Percentiles rank a stretch among this genome's conserved stretches.
Conservation (phyloP, 1,140 invertebrate genomes). For the Hyles euphorbiae region DNA sequence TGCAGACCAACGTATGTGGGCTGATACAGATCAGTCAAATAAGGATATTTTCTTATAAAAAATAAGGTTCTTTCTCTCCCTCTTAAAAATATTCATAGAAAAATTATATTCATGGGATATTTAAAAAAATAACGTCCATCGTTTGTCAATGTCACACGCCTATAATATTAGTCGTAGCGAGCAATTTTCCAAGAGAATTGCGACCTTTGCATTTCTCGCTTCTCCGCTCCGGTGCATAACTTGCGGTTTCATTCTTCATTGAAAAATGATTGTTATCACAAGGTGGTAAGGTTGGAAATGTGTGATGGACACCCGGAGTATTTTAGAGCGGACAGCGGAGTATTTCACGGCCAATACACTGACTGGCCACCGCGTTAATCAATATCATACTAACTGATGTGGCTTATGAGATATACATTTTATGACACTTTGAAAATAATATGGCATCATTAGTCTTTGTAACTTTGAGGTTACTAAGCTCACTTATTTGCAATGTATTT, state of each 20-base stretch:
- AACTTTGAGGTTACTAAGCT: too few species aligned
- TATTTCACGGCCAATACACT: slow-evolving; percentile 28
- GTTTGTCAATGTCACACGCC: slow-evolving; percentile 5
- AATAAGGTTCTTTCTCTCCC: too few species aligned
- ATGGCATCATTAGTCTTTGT: too few species aligned
- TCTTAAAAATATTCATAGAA: too few species aligned
- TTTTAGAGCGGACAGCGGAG: slow-evolving; percentile 9
- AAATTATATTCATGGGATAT: too few species aligned
- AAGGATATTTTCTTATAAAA: too few species aligned
- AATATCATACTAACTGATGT: slow-evolving; percentile 20
- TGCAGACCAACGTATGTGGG: too few species aligned
- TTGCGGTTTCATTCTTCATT: neutral
- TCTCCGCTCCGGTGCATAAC: slow-evolving; percentile 12
- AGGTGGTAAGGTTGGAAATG: slow-evolving; percentile 10
- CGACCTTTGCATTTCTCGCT: slow-evolving; percentile 29
- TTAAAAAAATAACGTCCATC: neutral
- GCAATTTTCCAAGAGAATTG: slow-evolving; percentile 27
- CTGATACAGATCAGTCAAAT: too few species aligned
- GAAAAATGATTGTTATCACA: slow-evolving; percentile 2
- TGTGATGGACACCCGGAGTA: neutral
- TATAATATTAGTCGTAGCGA: slow-evolving; percentile 4
- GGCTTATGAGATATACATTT: too few species aligned
- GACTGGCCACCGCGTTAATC: slow-evolving; percentile 21
- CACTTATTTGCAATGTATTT: too few species aligned
- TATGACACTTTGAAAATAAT: too few species aligned